Evolutionary conservation across 2,113 vertebrate genomes (phyloP), one percentile per base, ranked within the genome.

Genomic region (Psophia crepitans): DNA sequence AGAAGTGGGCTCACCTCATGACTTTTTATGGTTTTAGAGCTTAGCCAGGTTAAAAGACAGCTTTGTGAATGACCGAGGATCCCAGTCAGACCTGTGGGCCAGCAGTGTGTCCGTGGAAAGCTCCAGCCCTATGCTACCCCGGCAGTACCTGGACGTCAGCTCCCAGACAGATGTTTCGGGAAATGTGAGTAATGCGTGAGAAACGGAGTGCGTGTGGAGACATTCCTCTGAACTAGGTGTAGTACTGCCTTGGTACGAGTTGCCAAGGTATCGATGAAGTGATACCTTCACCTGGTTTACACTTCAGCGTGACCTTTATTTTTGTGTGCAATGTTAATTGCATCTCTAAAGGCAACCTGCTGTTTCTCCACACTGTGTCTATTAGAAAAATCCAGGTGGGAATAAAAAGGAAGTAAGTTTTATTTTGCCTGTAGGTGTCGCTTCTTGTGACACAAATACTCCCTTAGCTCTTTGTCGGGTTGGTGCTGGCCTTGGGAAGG

Each of bases 161-260:
- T 99, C 99, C 33, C 99, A 99, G 98, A 99, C 99, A 0, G 99
- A 99, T 87, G 97, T 99, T 89, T 99, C 99, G 0, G 98, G 98
- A n/a, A 99, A 99, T 69, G 99, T 99, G 97, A 99, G 98, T 98
- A 80, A 81, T 18, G n/a, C 2, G 0, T 65, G 58, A 57, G 78
- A 63, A 80, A 54, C 32, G 35, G 15, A 35, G 32, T 37, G 63
- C 37, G 16, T 18, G 16, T 66, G 65, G 51, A 92, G 66, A 44
- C 49, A 14, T 71, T 84, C 43, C 80, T 89, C 73, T 92, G 30
- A 81, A 2, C 27, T 60, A 1, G 16, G 4, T 35, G 43, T 19
- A 68, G 14, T 37, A 8, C 43, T 68, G 23, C 56, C 75, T 44
- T 28, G 30, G 39, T 9, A 3, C 0, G 6, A 69, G 28, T 60